Percentiles rank a stretch among this genome's conserved stretches.
Evolutionary conservation across 2,797 vertebrate species (phyloP).

Genomic region (Chanos chanos): DNA sequence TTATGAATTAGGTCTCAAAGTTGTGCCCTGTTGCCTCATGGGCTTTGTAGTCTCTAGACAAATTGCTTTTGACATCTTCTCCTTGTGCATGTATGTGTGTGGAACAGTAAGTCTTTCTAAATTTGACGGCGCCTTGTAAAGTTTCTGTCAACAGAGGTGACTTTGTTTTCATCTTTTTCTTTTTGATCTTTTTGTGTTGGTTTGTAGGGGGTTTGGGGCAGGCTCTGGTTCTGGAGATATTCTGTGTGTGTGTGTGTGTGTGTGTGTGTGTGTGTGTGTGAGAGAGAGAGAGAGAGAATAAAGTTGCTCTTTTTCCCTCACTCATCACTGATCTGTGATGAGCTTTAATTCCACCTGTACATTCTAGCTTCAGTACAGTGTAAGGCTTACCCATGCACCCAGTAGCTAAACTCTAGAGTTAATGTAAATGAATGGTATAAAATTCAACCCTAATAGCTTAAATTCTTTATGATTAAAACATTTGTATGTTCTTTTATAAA

Average conservation of each 20-base stretch:
- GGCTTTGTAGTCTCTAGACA: conserved; percentile 40
- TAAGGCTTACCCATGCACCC: no score
- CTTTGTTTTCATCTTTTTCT: conserved; percentile 1
- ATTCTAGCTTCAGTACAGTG: no score
- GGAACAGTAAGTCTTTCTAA: no score
- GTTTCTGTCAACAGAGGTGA: conserved; percentile 34
- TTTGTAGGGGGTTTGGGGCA: conserved; percentile 5
- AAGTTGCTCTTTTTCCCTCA: no score
- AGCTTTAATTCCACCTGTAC: no score
- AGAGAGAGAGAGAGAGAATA: no score
- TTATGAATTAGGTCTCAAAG: no score
- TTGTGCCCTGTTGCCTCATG: neutral
- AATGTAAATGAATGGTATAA: neutral
- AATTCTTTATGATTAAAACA: conserved; percentile 22
- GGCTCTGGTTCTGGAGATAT: conserved; percentile 48
- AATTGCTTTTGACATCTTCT: conserved; percentile 33
- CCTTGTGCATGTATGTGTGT: no score
- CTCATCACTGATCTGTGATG: no score
- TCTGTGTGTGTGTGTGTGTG: conserved; percentile 41
- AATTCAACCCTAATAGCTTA: conserved; percentile 14
- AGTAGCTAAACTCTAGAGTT: conserved; percentile 10
- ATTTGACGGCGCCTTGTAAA: no score
- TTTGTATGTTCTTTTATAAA: conserved; percentile 37
- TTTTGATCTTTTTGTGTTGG: conserved; percentile 1
- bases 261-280: conserved; percentile 44